These are phyloP conservation scores for Coptodon rendalli DNA, from an alignment of 2,113 vertebrate genomes.

Conservation along the genomic window DNA sequence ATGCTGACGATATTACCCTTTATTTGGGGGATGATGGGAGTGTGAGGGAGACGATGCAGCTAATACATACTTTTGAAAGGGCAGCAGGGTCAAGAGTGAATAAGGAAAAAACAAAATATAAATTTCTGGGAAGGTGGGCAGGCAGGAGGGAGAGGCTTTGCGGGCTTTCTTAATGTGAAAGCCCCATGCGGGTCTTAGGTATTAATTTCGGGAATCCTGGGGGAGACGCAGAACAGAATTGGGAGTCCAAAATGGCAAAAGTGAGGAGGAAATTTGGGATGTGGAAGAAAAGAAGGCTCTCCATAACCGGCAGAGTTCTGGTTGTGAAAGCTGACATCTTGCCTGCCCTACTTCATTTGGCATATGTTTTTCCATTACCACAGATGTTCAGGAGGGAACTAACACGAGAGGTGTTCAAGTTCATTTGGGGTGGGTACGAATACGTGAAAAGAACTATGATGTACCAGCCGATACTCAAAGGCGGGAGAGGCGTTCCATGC, in stretches of 20 bases:
- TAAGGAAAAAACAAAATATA: not conserved
- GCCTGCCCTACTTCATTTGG: not conserved
- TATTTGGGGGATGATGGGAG: not conserved
- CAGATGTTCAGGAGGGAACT: not conserved
- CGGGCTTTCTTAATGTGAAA: not conserved
- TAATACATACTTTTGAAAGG: not conserved
- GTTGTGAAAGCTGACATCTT: accelerated
- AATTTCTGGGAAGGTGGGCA: not conserved
- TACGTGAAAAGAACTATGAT: not conserved
- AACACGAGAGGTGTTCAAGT: not conserved
- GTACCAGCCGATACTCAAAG: not conserved
- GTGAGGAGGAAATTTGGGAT: not conserved
- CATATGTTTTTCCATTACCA: not conserved
- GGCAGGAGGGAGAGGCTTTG: not conserved
- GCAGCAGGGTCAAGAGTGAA: not conserved
- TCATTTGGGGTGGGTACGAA: not conserved
- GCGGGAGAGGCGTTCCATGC: not conserved
- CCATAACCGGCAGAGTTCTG: not conserved
- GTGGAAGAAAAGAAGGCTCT: not conserved
- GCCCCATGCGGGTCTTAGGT: not conserved
- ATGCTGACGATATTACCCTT: not conserved
- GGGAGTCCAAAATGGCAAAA: not conserved
- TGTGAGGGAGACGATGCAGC: accelerated
- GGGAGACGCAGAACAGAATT: not conserved
- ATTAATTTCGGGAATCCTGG: too few species aligned